Evolutionary conservation across 2,113 vertebrate genomes (phyloP).

Genomic region (Lasiurus cinereus): DNA sequence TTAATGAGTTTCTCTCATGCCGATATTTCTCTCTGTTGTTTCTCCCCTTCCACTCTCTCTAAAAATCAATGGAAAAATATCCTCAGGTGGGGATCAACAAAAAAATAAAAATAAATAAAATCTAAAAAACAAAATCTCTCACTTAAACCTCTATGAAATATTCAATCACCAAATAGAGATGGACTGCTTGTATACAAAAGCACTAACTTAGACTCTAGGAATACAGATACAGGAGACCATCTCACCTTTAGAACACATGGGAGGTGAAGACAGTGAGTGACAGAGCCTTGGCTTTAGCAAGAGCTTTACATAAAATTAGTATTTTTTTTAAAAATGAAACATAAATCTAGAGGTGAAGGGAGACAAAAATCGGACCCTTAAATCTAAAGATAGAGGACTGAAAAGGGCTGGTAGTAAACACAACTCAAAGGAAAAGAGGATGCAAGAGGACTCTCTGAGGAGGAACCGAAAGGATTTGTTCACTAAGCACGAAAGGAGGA

Average conservation of each 20-base stretch:
- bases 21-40: too few relatives aligned
- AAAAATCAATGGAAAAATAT: too few relatives aligned
- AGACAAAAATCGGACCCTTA: neutral
- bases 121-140: neutral
- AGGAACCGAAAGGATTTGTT: neutral
- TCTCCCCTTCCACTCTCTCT: too few relatives aligned
- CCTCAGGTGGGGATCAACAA: too few relatives aligned
- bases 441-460: neutral
- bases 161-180: neutral
- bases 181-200: neutral
- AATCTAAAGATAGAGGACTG: neutral
- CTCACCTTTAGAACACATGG: neutral
- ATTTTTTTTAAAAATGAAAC: constrained; percentile 62
- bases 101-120: too few relatives aligned
- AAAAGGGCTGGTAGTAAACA: neutral
- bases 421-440: constrained; percentile 38
- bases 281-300: constrained; percentile 33
- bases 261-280: neutral
- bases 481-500: neutral
- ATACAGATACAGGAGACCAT: neutral
- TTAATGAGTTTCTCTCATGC: too few relatives aligned
- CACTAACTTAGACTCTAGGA: neutral
- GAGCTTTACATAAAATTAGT: neutral
- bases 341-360: neutral
- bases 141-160: neutral